Percentiles rank a stretch among this genome's conserved stretches.
These are phyloP conservation scores for Brachycybe producta DNA, from an alignment of 2,888 invertebrate genomes.

Conservation along the genomic window DNA sequence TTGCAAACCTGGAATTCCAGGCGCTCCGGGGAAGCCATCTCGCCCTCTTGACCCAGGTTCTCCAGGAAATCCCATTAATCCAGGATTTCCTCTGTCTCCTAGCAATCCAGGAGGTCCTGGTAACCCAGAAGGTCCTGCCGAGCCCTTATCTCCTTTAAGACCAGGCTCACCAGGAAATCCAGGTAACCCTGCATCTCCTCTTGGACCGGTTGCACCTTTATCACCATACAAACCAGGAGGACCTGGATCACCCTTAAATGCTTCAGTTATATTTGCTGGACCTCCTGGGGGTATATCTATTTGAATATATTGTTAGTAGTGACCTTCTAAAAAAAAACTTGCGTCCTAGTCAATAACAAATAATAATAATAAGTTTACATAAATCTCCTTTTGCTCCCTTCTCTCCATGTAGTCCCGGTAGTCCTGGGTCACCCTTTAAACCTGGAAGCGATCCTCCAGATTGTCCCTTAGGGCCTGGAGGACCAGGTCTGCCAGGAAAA, in stretches of 20 bases:
- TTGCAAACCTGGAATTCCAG: slow-evolving; percentile 49
- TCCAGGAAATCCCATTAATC: slow-evolving; percentile 59
- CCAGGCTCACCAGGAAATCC: slow-evolving; percentile 74
- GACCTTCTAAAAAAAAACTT: too few relatives aligned
- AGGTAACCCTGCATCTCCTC: slow-evolving; percentile 40
- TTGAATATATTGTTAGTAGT: too few relatives aligned
- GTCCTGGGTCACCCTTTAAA: slow-evolving; percentile 31
- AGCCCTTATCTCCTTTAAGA: slow-evolving; percentile 48
- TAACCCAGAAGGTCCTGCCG: slow-evolving; percentile 39
- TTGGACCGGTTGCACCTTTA: too few relatives aligned
- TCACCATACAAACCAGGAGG: too few relatives aligned
- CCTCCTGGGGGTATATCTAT: too few relatives aligned
- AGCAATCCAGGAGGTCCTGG: slow-evolving; percentile 69
- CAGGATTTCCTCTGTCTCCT: slow-evolving; percentile 54
- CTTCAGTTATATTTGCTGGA: too few relatives aligned
- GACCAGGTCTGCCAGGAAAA: slow-evolving; percentile 38
- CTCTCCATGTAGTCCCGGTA: slow-evolving; percentile 65
- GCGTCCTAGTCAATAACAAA: too few relatives aligned
- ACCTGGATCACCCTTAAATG: too few relatives aligned
- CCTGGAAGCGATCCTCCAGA: slow-evolving; percentile 29
- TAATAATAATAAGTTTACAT: too few relatives aligned
- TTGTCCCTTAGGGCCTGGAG: slow-evolving; percentile 25
- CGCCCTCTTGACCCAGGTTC: slow-evolving; percentile 34
- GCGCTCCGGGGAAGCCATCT: slow-evolving; percentile 45
- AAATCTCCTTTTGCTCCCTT: slow-evolving; percentile 59